Percentiles rank a stretch among this genome's conserved stretches.
Evolutionary conservation across 2,113 vertebrate species (phyloP).

Genomic region (Myanophis thanlyinensis): DNA sequence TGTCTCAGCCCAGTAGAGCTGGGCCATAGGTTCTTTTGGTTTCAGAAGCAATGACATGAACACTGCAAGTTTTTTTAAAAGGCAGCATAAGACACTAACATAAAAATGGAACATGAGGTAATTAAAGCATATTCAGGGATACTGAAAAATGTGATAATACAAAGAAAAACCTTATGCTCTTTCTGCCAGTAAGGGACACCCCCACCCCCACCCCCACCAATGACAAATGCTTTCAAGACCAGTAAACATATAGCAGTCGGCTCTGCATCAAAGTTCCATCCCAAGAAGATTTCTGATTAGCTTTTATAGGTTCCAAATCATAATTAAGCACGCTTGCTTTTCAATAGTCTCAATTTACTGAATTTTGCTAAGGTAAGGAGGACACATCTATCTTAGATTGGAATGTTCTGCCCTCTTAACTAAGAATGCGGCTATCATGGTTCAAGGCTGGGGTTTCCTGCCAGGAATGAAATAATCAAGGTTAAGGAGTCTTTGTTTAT

Average conservation of each 20-base stretch:
- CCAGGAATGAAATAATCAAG: not conserved
- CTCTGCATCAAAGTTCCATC: not conserved
- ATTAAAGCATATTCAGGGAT: not conserved
- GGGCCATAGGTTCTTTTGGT: not conserved
- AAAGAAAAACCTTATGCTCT: not conserved
- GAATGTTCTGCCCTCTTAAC: not conserved
- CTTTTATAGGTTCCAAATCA: not conserved
- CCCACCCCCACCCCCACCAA: accelerated
- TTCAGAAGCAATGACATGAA: not conserved
- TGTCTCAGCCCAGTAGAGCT: not conserved
- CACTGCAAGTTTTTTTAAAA: not conserved
- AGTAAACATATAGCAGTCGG: not conserved
- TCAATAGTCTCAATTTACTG: not conserved
- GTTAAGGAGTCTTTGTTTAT: not conserved
- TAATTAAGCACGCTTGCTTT: not conserved
- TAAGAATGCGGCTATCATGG: not conserved
- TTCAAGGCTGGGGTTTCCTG: not conserved
- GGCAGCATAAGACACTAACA: not conserved
- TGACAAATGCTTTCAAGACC: not conserved
- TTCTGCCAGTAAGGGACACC: not conserved
- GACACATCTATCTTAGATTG: not conserved
- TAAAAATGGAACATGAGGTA: not conserved
- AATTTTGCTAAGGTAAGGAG: not conserved
- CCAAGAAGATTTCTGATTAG: not conserved
- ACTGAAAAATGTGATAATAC: not conserved